phyloP scores from a whole-genome alignment of 2,888 invertebrate genomes.

The Adelphocoris suturalis region DNA sequence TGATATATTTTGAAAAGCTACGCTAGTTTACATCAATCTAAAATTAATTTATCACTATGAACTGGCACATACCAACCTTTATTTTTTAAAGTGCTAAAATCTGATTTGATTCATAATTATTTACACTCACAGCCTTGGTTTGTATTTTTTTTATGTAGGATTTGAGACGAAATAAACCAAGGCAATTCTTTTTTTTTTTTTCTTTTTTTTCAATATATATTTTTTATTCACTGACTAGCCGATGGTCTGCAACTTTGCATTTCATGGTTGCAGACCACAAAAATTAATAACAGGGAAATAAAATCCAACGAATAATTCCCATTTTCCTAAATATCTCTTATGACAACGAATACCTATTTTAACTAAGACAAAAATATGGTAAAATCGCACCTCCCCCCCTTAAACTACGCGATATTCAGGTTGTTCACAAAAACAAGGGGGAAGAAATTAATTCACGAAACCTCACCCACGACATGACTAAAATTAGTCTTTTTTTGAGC shows the following conservation, averaged over 20 bases:
- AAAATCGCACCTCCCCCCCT: background rate
- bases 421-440: background rate
- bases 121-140: conserved; percentile 74
- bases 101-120: conserved; percentile 73
- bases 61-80: conserved; percentile 74
- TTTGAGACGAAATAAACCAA: conserved; percentile 67
- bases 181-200: conserved; percentile 58
- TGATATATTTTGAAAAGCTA: conserved; percentile 12
- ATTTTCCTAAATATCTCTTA: background rate
- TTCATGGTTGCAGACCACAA: conserved; percentile 62
- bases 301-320: background rate
- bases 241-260: conserved; percentile 50
- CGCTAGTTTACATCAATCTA: conserved; percentile 67
- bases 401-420: background rate
- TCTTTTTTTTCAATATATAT: conserved; percentile 37
- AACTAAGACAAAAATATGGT: conserved; percentile 35
- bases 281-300: background rate
- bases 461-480: background rate
- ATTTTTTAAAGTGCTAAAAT: conserved; percentile 59
- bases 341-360: background rate
- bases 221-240: conserved; percentile 62
- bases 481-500: background rate
- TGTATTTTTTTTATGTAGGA: conserved; percentile 64
- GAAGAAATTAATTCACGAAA: background rate
- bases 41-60: conserved; percentile 72